phyloP scores from a whole-genome alignment of 2,797 vertebrate species.

The Mico argentatus region DNA sequence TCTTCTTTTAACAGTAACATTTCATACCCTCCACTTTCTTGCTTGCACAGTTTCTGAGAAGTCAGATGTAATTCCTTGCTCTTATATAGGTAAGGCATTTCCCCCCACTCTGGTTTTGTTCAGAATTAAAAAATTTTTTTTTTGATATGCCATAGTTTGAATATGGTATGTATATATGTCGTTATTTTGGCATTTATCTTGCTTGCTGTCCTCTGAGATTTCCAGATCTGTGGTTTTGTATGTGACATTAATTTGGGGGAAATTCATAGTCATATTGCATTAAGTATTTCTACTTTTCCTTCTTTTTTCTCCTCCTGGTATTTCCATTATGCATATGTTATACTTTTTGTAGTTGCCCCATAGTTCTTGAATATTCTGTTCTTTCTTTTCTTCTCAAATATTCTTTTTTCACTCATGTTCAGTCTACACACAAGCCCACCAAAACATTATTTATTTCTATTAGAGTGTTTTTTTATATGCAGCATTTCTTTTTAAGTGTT shows the following conservation, averaged over 20 bases:
- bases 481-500: neutral
- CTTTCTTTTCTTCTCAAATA: neutral
- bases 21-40: neutral
- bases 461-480: neutral
- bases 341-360: neutral
- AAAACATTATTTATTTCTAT: neutral
- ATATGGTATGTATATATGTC: no score
- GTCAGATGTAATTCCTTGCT: neutral
- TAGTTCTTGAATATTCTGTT: neutral
- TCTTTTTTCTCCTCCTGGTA: neutral
- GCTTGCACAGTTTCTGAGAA: neutral
- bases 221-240: neutral
- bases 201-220: neutral
- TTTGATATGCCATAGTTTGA: neutral
- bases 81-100: neutral
- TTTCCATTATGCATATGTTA: neutral
- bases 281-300: neutral
- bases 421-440: neutral
- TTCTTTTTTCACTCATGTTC: neutral
- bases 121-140: neutral
- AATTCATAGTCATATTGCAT: neutral
- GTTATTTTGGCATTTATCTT: neutral
- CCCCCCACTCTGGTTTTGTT: neutral
- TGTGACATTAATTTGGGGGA: neutral
- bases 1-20: neutral